Conservation (phyloP, 2,113 vertebrate species). For the Thomomys bottae region DNA sequence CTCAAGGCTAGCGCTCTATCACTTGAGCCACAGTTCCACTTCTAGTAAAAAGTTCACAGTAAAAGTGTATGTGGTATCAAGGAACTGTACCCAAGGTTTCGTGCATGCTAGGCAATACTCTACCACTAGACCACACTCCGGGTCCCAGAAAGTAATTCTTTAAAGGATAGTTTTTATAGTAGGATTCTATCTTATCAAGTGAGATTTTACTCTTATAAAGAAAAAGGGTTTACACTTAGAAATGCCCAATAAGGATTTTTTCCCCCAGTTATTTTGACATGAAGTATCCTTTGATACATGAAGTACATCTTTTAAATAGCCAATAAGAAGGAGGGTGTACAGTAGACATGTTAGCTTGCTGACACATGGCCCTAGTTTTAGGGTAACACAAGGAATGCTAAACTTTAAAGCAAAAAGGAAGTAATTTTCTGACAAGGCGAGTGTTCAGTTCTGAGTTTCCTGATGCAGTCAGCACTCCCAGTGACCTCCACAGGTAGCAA, state of each 20-base stretch:
- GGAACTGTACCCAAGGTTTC: too few relatives aligned
- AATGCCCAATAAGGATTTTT: neutral
- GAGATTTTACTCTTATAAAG: slow-evolving; percentile 43
- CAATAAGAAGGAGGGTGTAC: neutral
- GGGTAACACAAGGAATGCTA: slow-evolving; percentile 8
- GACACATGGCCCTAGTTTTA: slow-evolving; percentile 29
- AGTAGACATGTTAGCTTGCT: neutral
- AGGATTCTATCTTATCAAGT: too few relatives aligned
- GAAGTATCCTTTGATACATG: slow-evolving; percentile 27
- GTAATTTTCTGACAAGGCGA: neutral
- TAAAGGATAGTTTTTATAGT: slow-evolving; percentile 42
- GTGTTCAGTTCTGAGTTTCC: slow-evolving; percentile 25
- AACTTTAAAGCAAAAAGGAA: slow-evolving; percentile 46
- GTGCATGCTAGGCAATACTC: too few relatives aligned
- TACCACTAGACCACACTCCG: too few relatives aligned
- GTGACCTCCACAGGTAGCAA: neutral
- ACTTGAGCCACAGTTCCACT: too few relatives aligned
- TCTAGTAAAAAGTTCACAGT: too few relatives aligned
- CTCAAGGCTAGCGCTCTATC: too few relatives aligned
- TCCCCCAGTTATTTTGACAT: neutral
- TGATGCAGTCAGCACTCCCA: neutral
- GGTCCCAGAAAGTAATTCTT: slow-evolving; percentile 49
- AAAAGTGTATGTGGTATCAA: too few relatives aligned
- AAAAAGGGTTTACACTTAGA: neutral
- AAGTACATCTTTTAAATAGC: neutral